Evolutionary conservation across 1,140 invertebrate species (phyloP).

Genomic region (Drosophila cardini): DNA sequence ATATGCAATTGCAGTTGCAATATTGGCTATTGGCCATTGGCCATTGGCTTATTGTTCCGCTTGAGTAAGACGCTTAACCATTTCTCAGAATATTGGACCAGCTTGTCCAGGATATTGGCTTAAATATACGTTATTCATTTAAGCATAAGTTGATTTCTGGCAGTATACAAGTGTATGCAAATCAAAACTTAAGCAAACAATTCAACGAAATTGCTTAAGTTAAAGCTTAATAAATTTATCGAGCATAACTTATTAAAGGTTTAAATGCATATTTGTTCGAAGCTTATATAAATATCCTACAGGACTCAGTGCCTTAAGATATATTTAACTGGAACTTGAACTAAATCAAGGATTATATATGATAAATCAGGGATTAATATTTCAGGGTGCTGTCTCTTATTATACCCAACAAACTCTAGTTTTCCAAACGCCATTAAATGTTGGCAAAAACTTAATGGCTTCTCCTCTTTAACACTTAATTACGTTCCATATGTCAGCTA

Average conservation of each 20-base stretch:
- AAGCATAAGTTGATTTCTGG: slow-evolving; percentile 30
- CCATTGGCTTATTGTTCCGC: slow-evolving; percentile 59
- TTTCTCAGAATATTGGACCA: slow-evolving; percentile 3
- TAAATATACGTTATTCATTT: slow-evolving; percentile 29
- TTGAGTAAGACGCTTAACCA: neutral
- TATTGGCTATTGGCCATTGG: slow-evolving; percentile 60
- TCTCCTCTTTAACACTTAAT: slow-evolving; percentile 55
- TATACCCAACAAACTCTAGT: neutral
- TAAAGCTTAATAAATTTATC: neutral
- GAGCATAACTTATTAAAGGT: no score
- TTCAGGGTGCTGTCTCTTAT: neutral
- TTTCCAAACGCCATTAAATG: neutral
- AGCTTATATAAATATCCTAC: no score
- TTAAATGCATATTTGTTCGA: no score
- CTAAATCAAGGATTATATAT: no score
- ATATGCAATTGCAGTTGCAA: slow-evolving; percentile 16
- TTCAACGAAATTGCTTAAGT: neutral
- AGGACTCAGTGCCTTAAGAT: no score
- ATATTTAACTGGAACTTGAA: no score
- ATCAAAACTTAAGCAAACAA: slow-evolving; percentile 11
- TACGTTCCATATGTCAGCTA: slow-evolving; percentile 70
- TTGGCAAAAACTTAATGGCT: slow-evolving; percentile 15
- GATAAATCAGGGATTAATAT: no score
- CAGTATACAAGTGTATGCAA: slow-evolving; percentile 18
- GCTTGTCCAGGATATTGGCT: neutral